A percentile compares a stretch with the other conserved stretches of the same genome.
Conservation (phyloP, 2,797 vertebrate species). For the Enteromius treurensis region DNA sequence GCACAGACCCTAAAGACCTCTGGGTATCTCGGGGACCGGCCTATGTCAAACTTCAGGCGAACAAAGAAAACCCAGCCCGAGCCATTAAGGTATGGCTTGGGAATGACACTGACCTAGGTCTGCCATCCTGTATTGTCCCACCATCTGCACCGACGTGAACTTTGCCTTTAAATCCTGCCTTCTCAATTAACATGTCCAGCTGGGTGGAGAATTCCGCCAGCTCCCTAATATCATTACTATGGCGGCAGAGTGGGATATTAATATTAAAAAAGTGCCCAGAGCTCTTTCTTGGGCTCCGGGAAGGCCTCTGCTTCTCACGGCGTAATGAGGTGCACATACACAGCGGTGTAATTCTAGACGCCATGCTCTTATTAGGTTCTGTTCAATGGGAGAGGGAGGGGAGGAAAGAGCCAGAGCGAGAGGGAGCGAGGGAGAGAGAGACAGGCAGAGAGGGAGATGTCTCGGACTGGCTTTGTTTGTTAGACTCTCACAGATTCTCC, state of each 20-base stretch:
- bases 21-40: conserved; percentile 79
- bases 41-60: conserved; percentile 72
- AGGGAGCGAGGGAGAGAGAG: conserved; percentile 56
- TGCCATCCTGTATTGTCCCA: conserved; percentile 87
- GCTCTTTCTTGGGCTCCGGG: conserved; percentile 52
- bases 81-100: conserved; percentile 85
- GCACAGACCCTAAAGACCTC: conserved; percentile 70
- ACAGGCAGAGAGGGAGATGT: conserved; percentile 63
- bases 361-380: conserved; percentile 78
- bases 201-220: conserved; percentile 92
- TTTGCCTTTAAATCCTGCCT: conserved; percentile 93
- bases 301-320: conserved; percentile 76
- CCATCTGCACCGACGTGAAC: conserved; percentile 96
- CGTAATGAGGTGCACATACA: conserved; percentile 82
- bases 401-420: conserved; percentile 61
- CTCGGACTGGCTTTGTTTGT: conserved; percentile 67
- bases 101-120: conserved; percentile 91
- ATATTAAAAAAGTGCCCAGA: conserved; percentile 80
- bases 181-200: conserved; percentile 98
- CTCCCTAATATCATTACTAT: conserved; percentile 92
- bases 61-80: conserved; percentile 65
- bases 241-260: conserved; percentile 84
- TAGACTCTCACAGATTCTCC: conserved; percentile 63
- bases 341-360: conserved; percentile 80
- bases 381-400: conserved; percentile 58